Evolutionary conservation across 2,797 vertebrate species (phyloP).

Genomic region (Sebastes hopkinsi): DNA sequence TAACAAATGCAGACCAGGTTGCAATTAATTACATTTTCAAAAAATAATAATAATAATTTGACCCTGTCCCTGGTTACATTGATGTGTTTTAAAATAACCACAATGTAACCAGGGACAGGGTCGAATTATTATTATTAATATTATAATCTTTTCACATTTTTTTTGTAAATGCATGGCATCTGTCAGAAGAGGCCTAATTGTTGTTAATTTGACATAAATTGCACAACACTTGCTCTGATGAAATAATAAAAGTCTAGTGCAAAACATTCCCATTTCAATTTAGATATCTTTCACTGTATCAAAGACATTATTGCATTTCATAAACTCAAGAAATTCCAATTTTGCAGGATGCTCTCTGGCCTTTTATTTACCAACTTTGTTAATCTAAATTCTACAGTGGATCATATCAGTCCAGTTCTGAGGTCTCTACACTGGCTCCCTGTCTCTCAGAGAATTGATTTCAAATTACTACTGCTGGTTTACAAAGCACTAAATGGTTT

Average conservation of each 20-base stretch:
- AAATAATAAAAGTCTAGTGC: neutral
- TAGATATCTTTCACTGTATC: neutral
- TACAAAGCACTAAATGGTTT: too few relatives aligned
- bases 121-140: too few relatives aligned
- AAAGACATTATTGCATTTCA: neutral
- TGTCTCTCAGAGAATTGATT: too few relatives aligned
- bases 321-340: neutral
- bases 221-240: neutral
- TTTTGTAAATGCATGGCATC: neutral
- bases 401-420: too few relatives aligned
- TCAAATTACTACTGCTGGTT: too few relatives aligned
- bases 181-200: neutral
- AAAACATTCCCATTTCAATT: neutral
- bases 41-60: neutral
- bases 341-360: neutral
- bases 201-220: neutral
- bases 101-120: too few relatives aligned
- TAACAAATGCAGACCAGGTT: neutral
- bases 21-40: neutral
- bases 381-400: constrained; percentile 2
- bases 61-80: neutral
- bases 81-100: neutral
- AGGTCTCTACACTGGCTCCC: too few relatives aligned
- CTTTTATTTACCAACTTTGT: neutral
- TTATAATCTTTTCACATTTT: neutral